These are phyloP conservation scores for Palythoa grandiflora DNA, from an alignment of 92 coral and sea anemone genomes.

Conservation along the genomic window DNA sequence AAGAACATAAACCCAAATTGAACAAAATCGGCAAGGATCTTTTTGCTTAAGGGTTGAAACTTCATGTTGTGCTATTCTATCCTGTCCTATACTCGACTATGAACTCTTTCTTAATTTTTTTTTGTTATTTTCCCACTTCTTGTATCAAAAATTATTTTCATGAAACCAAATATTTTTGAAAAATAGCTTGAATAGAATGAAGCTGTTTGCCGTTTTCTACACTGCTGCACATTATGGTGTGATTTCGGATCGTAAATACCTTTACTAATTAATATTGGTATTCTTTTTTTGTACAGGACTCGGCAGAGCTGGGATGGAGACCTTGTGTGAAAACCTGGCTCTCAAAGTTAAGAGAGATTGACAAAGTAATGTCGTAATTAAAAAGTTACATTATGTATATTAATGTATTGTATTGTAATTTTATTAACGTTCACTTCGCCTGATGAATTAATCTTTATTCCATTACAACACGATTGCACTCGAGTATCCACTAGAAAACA, in stretches of 20 bases:
- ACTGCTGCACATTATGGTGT: neutral
- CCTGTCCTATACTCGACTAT: too few relatives aligned
- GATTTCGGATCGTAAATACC: neutral
- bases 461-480: neutral
- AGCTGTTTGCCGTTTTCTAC: neutral
- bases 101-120: too few relatives aligned
- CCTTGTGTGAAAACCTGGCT: conserved; percentile 95
- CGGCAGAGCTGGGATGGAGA: conserved; percentile 93
- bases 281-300: conserved; percentile 65
- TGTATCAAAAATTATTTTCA: neutral
- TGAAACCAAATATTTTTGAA: neutral
- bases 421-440: neutral
- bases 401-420: neutral
- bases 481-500: too few relatives aligned
- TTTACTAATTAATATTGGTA: neutral
- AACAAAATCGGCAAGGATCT: too few relatives aligned
- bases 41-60: too few relatives aligned
- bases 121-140: too few relatives aligned
- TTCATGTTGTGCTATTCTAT: too few relatives aligned
- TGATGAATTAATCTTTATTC: neutral
- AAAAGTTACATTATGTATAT: neutral
- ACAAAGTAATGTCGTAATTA: conserved; percentile 63
- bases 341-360: conserved; percentile 66
- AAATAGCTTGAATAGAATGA: neutral
- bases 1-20: too few relatives aligned